Base-by-base conservation (phyloP, 2,888 invertebrate genomes). In the Nomada goodeniana region DNA sequence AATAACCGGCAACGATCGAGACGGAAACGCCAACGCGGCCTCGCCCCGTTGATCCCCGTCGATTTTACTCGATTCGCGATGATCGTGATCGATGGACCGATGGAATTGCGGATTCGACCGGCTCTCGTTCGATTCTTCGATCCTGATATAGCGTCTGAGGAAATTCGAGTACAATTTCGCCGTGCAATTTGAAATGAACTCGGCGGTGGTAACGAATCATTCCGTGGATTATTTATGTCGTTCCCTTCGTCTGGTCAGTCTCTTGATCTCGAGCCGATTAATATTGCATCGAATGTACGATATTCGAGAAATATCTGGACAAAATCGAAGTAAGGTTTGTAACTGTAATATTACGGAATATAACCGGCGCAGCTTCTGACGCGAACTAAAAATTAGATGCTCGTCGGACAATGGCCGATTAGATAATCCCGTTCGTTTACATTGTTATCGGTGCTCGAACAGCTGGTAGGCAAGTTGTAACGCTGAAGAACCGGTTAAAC, bases 1-100 rank as follows among this genome's bases (percentile, higher is more conserved):
- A 80, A 80, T 82, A 82, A 57, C 70, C 26, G 13, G 29, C 13
- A 10, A 5, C 67, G 69, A 63, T 75, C 55, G 74, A 53, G 67
- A 64, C 36, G 50, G 53, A 55, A 71, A 77, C 52, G 65, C 36
- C 23, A 52, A 63, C 50, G 2, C 72, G 68, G 47, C 80, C 68
- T 72, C 80, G 68, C 80, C 71, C 63, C 23, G 29, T 68, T 68
- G 47, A 57, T 11, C 36, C 26, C 64, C 59, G 57, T 73, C 26
- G 15, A n/a, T 61, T 0, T 47, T 29, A 13, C 50, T 26, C 18
- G 4, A 13, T n/a, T 26, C 23, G 55, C 63, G 47, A 44, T 20
- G 74, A 67, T 29, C 70, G 47, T 36, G 64, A 61, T 67, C 61
- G 67, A 78, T 61, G 13, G 36, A n/a, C 50, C 42, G 11, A 29